Conservation (phyloP, 2,888 invertebrate genomes). For the Lasioglossum calceatum region DNA sequence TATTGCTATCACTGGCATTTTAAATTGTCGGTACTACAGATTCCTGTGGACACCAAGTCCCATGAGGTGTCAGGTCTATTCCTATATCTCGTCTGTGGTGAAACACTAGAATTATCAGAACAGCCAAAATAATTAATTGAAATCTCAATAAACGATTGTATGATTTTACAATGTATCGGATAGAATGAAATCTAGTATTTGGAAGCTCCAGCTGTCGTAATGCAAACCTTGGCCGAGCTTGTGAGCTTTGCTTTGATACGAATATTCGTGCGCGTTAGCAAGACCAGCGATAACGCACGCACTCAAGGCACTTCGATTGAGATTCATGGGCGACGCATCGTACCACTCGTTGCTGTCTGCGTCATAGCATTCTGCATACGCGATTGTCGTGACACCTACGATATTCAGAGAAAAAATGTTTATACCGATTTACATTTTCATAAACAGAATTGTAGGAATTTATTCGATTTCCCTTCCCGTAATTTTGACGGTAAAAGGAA, state of each 20-base stretch:
- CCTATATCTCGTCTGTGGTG: too few relatives aligned
- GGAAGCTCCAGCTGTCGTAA: neutral
- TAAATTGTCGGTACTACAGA: too few relatives aligned
- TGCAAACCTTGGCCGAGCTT: conserved; percentile 74
- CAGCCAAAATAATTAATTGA: neutral
- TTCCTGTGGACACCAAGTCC: too few relatives aligned
- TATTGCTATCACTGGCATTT: too few relatives aligned
- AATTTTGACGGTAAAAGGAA: too few relatives aligned
- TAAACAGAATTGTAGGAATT: too few relatives aligned
- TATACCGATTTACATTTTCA: too few relatives aligned
- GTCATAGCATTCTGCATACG: conserved; percentile 92
- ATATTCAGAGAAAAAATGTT: neutral
- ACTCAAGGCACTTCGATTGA: conserved; percentile 92
- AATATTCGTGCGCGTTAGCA: conserved; percentile 89
- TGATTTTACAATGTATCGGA: neutral
- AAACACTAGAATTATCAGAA: too few relatives aligned
- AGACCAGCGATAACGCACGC: conserved; percentile 92
- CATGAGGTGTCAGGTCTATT: too few relatives aligned
- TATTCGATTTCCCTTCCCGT: neutral
- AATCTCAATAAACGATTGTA: neutral
- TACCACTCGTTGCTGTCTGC: conserved; percentile 88
- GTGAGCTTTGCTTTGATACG: conserved; percentile 83
- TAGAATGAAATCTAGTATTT: neutral
- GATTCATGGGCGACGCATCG: conserved; percentile 91
- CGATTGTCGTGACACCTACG: conserved; percentile 89